phyloP scores from a whole-genome alignment of 2,888 invertebrate species.

The Hydraecia micacea region DNA sequence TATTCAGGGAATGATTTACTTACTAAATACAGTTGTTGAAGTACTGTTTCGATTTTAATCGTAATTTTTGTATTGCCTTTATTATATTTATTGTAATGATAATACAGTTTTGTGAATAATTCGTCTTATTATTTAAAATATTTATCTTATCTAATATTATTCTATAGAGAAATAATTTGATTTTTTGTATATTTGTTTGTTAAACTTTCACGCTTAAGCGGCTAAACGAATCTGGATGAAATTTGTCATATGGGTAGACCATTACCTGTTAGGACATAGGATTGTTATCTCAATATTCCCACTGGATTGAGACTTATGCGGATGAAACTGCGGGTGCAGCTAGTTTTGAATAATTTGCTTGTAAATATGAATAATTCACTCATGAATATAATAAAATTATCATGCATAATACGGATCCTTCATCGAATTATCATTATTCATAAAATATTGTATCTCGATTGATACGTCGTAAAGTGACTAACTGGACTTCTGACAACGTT shows the following conservation, averaged over 20 bases:
- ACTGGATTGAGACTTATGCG: too few species aligned
- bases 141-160: too few species aligned
- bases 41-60: neutral
- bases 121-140: too few species aligned
- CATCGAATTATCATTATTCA: neutral
- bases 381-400: neutral
- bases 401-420: neutral
- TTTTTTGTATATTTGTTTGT: too few species aligned
- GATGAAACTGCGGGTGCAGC: neutral
- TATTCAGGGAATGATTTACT: constrained; percentile 13
- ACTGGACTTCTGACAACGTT: neutral
- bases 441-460: neutral
- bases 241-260: too few species aligned
- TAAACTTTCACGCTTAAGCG: too few species aligned
- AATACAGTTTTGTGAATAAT: neutral
- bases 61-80: constrained; percentile 6
- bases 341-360: neutral
- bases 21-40: neutral
- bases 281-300: neutral
- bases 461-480: neutral
- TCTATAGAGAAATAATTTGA: too few species aligned
- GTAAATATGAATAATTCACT: neutral
- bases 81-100: neutral
- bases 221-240: too few species aligned
- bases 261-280: neutral